Evolutionary conservation across 23 tunicate genomes (phyloP).

Genomic region (Trididemnum clinides): DNA sequence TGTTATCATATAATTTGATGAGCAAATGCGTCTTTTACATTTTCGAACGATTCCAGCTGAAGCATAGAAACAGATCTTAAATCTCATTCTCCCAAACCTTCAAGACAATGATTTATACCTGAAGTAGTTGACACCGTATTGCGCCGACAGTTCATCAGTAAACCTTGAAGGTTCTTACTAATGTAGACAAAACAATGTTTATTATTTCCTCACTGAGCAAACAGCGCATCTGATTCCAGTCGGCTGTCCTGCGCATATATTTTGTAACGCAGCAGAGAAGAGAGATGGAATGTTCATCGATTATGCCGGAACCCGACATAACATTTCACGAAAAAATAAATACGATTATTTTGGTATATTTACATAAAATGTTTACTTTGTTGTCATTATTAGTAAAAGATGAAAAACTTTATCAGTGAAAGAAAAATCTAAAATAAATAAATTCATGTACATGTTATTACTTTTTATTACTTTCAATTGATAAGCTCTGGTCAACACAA

Average conservation of each 20-base stretch:
- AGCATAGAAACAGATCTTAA: not conserved
- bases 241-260: too few relatives aligned
- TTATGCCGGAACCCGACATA: too few relatives aligned
- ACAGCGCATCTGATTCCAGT: constrained; percentile 28
- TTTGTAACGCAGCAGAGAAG: constrained; percentile 22
- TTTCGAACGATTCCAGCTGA: not conserved
- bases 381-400: too few relatives aligned
- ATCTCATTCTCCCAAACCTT: too few relatives aligned
- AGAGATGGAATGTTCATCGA: not conserved
- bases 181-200: constrained; percentile 26
- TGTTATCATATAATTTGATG: not conserved
- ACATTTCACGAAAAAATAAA: too few relatives aligned
- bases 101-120: not conserved
- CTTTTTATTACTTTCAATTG: too few relatives aligned
- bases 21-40: not conserved
- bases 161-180: not conserved
- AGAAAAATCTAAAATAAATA: too few relatives aligned
- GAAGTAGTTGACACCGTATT: not conserved
- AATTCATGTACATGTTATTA: too few relatives aligned
- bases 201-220: constrained; percentile 31
- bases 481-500: too few relatives aligned
- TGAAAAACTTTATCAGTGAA: too few relatives aligned
- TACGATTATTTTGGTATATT: too few relatives aligned
- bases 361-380: too few relatives aligned
- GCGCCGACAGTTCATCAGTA: not conserved